These are phyloP conservation scores for Triops cancriformis DNA, from an alignment of 1,140 invertebrate species.

Conservation along the genomic window DNA sequence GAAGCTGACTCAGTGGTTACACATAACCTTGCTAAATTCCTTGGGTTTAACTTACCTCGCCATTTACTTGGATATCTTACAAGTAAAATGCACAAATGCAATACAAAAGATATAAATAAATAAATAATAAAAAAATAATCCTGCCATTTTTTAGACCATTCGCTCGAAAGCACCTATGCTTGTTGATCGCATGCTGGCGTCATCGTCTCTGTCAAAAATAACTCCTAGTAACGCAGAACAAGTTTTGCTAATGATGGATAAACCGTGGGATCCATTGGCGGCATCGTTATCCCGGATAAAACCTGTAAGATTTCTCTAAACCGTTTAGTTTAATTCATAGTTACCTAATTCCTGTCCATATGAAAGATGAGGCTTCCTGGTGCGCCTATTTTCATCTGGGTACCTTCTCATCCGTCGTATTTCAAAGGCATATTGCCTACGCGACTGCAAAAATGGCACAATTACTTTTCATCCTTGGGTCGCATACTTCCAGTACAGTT, in stretches of 20 bases:
- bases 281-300: constrained; percentile 47
- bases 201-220: constrained; percentile 27
- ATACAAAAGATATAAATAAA: neutral
- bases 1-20: constrained; percentile 67
- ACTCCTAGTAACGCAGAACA: constrained; percentile 45
- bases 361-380: constrained; percentile 57
- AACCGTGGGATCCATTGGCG: constrained; percentile 65
- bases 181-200: constrained; percentile 45
- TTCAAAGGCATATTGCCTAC: constrained; percentile 43
- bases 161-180: constrained; percentile 65
- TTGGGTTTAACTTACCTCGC: constrained; percentile 54
- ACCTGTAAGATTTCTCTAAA: constrained; percentile 43
- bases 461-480: constrained; percentile 55
- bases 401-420: constrained; percentile 50
- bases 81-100: constrained; percentile 36
- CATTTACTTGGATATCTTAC: constrained; percentile 68
- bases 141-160: constrained; percentile 47
- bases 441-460: constrained; percentile 59
- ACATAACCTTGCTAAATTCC: constrained; percentile 57
- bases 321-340: neutral
- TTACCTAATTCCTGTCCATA: neutral
- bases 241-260: constrained; percentile 56
- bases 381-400: constrained; percentile 60
- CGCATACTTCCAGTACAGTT: constrained; percentile 57
- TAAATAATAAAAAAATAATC: too few relatives aligned